Base-by-base conservation (phyloP, 2,113 vertebrate species). In the Paedocypris sp. region DNA sequence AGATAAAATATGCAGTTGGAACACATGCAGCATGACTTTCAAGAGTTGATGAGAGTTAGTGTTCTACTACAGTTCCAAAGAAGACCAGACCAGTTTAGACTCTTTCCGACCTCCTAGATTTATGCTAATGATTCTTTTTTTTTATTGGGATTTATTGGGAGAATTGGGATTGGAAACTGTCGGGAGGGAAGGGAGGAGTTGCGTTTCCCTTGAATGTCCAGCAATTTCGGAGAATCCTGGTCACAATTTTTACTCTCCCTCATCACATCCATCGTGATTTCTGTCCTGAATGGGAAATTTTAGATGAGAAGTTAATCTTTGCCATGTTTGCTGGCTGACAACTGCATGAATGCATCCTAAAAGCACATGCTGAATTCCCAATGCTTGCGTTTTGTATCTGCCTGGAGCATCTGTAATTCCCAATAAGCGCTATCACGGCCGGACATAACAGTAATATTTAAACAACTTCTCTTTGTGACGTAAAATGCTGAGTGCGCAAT, bases 21-120 rank as follows among this genome's bases (percentile, higher is more conserved):
- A 68, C 47, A 57, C 85, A 86, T 87, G 84, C 81, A 83, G 75
- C 64, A 77, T 70, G 73, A 74, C 65, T 65, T 75, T 58, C 72
- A 76, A 69, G 61, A 64, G 65, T 69, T 50, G 78, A 83, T 83
- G 82, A 64, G 69, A 76, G 79, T 86, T 87, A 87, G 83, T 85
- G 80, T 50, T 75, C 70, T 76, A 72, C 58, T 56, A 65, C 42
- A 23, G 54, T 43, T 54, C 39, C 48, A 36, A 36, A 33, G 28
- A 31, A 43, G 42, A 66, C 48, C 22, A 51, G 39, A 22, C 54
- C 45, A 5, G 13, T 31, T 23, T 35, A 11, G n/a, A 25, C 38
- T 51, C 8, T 38, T 53, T 51, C n/a, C 7, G 29, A 51, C 22
- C 48, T 51, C 12, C 48, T 35, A 31, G 48, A 51, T 22, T 51